Evolutionary conservation across 2,888 invertebrate genomes (phyloP).

Genomic region (Leptothorax acervorum): DNA sequence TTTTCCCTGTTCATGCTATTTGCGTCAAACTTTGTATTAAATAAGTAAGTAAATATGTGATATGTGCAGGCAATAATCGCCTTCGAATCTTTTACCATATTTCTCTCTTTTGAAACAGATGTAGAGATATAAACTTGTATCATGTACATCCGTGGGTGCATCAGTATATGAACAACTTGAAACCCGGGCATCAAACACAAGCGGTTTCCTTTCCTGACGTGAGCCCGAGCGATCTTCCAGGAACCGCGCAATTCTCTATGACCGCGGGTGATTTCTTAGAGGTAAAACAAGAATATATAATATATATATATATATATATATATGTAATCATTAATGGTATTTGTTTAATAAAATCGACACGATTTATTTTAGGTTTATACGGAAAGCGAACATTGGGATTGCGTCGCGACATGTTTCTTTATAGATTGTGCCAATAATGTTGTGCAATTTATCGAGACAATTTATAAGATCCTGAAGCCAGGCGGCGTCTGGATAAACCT

Average conservation of each 20-base stretch:
- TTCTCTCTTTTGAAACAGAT: conserved; percentile 83
- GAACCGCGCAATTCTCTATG: conserved; percentile 94
- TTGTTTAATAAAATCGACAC: not conserved
- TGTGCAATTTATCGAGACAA: conserved; percentile 97
- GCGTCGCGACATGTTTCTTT: conserved; percentile 98
- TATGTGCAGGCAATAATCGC: not conserved
- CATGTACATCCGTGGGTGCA: conserved; percentile 98
- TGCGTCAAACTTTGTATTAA: conserved; percentile 97
- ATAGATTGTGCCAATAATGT: conserved; percentile 99
- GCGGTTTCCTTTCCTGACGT: conserved; percentile 95
- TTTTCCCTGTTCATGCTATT: conserved; percentile 99
- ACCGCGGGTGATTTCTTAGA: conserved; percentile 98
- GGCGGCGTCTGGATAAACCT: conserved; percentile 96
- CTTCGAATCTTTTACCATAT: not conserved
- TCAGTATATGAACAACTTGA: conserved; percentile 96
- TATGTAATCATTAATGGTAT: not conserved
- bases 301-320: not conserved
- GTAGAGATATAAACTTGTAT: conserved; percentile 90
- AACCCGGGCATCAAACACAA: conserved; percentile 92
- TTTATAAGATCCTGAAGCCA: conserved; percentile 95
- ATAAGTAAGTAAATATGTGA: conserved; percentile 88
- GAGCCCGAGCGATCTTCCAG: conserved; percentile 90
- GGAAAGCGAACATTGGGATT: conserved; percentile 92
- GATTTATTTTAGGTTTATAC: conserved; percentile 88
- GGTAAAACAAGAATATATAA: conserved; percentile 85